These are phyloP conservation scores for Eulacestoma nigropectus DNA, from an alignment of 2,113 vertebrate species.

Conservation along the genomic window DNA sequence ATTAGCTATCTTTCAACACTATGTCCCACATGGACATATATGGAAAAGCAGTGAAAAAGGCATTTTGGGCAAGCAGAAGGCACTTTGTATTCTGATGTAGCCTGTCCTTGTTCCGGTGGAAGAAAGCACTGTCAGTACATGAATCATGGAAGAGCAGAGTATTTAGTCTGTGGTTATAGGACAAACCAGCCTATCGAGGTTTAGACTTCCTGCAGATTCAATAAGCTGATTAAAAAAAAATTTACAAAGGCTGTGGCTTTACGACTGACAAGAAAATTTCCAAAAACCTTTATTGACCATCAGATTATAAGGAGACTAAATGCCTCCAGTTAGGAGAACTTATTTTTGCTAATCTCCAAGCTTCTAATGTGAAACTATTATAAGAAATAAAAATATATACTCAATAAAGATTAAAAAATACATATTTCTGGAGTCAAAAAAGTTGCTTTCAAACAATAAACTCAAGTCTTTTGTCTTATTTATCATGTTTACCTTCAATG, in stretches of 20 bases:
- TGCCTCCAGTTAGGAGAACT: neutral
- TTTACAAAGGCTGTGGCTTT: neutral
- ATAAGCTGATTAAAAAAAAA: neutral
- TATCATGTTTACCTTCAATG: neutral
- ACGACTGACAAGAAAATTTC: neutral
- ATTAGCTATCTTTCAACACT: neutral
- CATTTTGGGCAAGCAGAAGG: neutral
- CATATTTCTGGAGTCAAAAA: neutral
- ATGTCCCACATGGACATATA: rapidly evolving
- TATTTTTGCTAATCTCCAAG: neutral
- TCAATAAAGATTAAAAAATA: neutral
- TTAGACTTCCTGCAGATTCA: neutral
- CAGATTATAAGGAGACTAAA: neutral
- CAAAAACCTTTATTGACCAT: neutral
- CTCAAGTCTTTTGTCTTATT: neutral
- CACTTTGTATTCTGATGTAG: neutral
- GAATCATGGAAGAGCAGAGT: neutral
- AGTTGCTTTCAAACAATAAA: neutral
- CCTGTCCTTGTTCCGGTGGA: neutral
- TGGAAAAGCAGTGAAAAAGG: neutral
- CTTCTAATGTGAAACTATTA: neutral
- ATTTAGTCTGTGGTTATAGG: neutral
- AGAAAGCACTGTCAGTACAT: neutral
- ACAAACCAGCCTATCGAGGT: neutral
- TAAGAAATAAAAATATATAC: neutral